Percentiles rank a stretch among this genome's conserved stretches.
phyloP scores from a whole-genome alignment of 1,140 invertebrate species.

The Monomorium pharaonis region DNA sequence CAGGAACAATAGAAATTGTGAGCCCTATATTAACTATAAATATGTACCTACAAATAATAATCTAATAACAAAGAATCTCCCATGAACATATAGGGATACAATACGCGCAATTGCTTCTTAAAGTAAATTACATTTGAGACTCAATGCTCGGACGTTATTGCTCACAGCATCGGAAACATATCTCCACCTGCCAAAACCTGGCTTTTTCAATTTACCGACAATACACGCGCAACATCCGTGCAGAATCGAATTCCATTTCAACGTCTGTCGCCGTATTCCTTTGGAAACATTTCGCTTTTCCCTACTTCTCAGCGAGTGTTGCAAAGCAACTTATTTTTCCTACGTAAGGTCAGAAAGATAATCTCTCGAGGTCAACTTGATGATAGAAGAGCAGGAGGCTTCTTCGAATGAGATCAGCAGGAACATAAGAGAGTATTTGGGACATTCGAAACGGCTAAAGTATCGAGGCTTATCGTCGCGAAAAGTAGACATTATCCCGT shows the following conservation, averaged over 20 bases:
- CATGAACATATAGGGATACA: neutral
- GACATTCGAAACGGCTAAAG: too few relatives aligned
- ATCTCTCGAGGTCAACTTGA: neutral
- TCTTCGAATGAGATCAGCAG: neutral
- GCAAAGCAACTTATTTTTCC: slow-evolving; percentile 30
- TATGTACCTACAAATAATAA: slow-evolving; percentile 30
- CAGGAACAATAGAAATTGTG: neutral
- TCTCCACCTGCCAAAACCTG: slow-evolving; percentile 42
- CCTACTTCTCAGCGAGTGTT: neutral
- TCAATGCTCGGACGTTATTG: slow-evolving; percentile 28
- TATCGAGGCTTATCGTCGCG: neutral
- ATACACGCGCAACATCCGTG: slow-evolving; percentile 46
- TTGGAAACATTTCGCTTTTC: neutral
- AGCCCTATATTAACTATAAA: neutral
- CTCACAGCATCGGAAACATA: slow-evolving; percentile 21
- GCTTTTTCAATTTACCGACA: slow-evolving; percentile 55
- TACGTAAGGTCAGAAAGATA: neutral
- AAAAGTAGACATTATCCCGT: slow-evolving; percentile 49
- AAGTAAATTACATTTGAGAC: slow-evolving; percentile 31
- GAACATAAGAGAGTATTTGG: neutral
- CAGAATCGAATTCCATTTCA: slow-evolving; percentile 49
- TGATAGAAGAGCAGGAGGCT: neutral
- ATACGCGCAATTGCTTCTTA: slow-evolving; percentile 3
- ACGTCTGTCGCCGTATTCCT: neutral
- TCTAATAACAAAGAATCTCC: slow-evolving; percentile 6